Percentiles rank a stretch among this genome's conserved stretches.
phyloP scores from a whole-genome alignment of 2,113 vertebrate genomes.

The Peromyscus maniculatus region DNA sequence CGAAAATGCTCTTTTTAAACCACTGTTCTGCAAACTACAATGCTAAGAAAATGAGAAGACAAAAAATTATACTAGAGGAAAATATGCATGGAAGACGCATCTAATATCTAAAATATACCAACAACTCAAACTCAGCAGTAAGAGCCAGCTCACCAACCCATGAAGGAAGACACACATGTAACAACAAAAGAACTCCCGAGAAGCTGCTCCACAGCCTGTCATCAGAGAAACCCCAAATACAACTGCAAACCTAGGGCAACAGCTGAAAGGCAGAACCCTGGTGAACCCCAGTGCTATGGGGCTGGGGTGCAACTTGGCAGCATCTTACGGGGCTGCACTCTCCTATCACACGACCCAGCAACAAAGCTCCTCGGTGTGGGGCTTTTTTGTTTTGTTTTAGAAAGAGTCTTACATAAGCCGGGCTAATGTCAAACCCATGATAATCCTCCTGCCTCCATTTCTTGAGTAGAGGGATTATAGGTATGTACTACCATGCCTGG shows the following conservation, averaged over 20 bases:
- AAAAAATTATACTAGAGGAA: not conserved
- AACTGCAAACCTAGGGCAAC: not conserved
- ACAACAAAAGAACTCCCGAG: not conserved
- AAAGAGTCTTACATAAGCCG: not conserved
- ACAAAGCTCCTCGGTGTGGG: not conserved
- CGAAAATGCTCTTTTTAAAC: not conserved
- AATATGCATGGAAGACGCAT: not conserved
- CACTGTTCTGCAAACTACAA: not conserved
- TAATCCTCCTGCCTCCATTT: not conserved
- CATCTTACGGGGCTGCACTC: not conserved
- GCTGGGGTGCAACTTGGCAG: not conserved
- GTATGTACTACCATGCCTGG: not conserved
- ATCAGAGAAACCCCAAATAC: not conserved
- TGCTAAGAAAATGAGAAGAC: slow-evolving; percentile 2
- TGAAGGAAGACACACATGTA: not conserved
- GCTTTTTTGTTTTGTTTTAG: not conserved
- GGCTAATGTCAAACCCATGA: not conserved
- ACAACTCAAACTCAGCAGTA: not conserved
- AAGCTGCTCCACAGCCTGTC: not conserved
- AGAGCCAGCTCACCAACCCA: not conserved
- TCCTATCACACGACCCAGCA: not conserved
- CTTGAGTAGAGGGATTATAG: not conserved
- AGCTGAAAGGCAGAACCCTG: not conserved
- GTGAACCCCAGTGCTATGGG: not conserved
- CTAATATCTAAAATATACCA: not conserved